Evolutionary conservation across 2,113 vertebrate species (phyloP).

Genomic region (Nothocercus nigrocapillus): DNA sequence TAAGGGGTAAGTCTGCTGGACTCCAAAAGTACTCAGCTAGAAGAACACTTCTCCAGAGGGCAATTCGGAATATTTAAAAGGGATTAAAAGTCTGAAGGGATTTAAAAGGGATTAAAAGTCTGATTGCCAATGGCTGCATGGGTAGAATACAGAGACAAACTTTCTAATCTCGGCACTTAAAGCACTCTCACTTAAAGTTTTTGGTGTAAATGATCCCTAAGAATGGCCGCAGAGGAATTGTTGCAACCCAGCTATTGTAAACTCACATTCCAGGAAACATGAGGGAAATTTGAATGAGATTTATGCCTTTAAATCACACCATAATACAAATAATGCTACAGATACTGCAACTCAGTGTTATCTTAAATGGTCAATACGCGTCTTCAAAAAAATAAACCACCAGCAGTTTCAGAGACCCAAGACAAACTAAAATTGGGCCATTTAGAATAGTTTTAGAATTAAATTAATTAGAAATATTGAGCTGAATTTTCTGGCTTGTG

Average conservation of each 20-base stretch:
- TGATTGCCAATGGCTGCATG: background rate
- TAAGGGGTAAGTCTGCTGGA: background rate
- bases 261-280: background rate
- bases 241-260: background rate
- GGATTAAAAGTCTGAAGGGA: background rate
- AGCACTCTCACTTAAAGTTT: background rate
- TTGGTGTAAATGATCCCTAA: background rate
- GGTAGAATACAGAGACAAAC: background rate
- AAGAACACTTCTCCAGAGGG: background rate
- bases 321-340: background rate
- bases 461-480: background rate
- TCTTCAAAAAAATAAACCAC: background rate
- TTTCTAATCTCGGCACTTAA: background rate
- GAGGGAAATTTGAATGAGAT: background rate
- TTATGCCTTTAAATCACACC: background rate
- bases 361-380: background rate
- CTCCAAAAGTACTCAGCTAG: background rate
- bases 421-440: background rate
- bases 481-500: background rate
- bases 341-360: background rate
- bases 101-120: background rate
- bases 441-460: background rate
- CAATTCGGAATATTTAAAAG: background rate
- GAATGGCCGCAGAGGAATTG: background rate
- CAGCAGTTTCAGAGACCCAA: background rate